These are phyloP conservation scores for Dendroctonus ponderosae DNA, from an alignment of 1,140 invertebrate species.

Conservation along the genomic window DNA sequence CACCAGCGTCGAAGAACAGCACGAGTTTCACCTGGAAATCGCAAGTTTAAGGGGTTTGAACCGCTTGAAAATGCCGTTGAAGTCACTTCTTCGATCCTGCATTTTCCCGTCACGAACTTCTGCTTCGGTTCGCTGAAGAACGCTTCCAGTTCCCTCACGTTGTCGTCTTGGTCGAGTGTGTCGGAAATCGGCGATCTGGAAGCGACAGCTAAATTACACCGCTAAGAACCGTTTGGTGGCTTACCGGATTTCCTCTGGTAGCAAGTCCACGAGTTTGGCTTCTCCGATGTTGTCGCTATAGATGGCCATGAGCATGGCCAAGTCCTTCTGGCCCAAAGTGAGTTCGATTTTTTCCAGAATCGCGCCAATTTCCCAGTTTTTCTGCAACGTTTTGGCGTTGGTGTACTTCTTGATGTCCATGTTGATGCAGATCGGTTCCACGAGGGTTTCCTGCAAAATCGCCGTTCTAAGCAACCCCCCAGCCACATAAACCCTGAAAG, in stretches of 20 bases:
- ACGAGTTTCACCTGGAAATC: conserved; percentile 59
- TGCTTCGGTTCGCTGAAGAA: conserved; percentile 69
- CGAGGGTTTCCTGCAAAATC: conserved; percentile 63
- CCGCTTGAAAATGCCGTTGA: neutral
- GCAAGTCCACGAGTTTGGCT: conserved; percentile 50
- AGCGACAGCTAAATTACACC: neutral
- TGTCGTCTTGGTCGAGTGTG: conserved; percentile 55
- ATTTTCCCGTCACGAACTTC: conserved; percentile 59
- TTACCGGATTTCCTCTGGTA: conserved; percentile 38
- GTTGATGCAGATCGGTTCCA: conserved; percentile 71
- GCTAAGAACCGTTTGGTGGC: conserved; percentile 8
- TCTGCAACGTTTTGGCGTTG: conserved; percentile 52
- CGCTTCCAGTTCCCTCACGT: conserved; percentile 69
- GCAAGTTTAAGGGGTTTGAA: neutral
- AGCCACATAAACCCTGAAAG: neutral
- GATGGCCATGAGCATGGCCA: conserved; percentile 66
- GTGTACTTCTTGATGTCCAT: conserved; percentile 71
- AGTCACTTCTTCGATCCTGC: conserved; percentile 60
- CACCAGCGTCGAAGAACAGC: conserved; percentile 72
- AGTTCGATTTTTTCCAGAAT: conserved; percentile 65
- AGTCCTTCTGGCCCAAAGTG: conserved; percentile 71
- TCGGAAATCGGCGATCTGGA: conserved; percentile 31
- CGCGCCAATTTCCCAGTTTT: conserved; percentile 64
- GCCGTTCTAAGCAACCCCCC: neutral
- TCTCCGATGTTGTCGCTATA: conserved; percentile 61